Evolutionary conservation across 2,888 invertebrate species (phyloP).

Genomic region (Anorthoa munda): DNA sequence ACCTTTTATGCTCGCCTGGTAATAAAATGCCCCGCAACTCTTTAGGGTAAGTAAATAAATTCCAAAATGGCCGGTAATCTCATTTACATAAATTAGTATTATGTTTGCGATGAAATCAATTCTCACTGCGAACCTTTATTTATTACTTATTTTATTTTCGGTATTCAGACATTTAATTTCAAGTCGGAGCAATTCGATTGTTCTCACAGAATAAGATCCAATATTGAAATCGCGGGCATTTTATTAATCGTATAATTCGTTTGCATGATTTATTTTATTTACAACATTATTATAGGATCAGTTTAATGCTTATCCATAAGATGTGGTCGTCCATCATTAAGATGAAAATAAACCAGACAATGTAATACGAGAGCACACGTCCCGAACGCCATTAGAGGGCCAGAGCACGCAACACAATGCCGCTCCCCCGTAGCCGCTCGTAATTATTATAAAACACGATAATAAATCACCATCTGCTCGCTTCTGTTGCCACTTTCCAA

Average conservation of each 20-base stretch:
- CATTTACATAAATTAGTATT: conserved; percentile 68
- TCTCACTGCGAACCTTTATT: conserved; percentile 66
- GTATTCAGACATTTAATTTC: conserved; percentile 55
- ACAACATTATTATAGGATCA: conserved; percentile 37
- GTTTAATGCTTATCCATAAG: conserved; percentile 62
- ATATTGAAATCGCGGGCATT: conserved; percentile 39
- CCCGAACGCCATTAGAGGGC: conserved; percentile 75
- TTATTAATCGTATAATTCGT: conserved; percentile 48
- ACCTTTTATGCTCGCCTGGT: conserved; percentile 75
- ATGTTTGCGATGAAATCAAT: conserved; percentile 75
- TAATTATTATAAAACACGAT: conserved; percentile 89
- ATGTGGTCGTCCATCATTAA: conserved; percentile 71
- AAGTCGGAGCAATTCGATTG: conserved; percentile 50
- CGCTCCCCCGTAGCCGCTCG: conserved; percentile 77
- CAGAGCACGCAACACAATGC: conserved; percentile 75
- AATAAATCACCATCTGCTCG: conserved; percentile 89
- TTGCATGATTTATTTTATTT: conserved; percentile 59
- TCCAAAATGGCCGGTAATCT: conserved; percentile 67
- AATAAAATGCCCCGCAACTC: conserved; percentile 72
- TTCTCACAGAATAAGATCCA: conserved; percentile 31
- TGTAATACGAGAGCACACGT: conserved; percentile 74
- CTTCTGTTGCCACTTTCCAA: conserved; percentile 87
- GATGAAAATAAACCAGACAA: conserved; percentile 75
- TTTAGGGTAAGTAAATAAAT: conserved; percentile 74
- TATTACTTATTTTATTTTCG: conserved; percentile 72